phyloP scores from a whole-genome alignment of 2,888 invertebrate genomes.

The Temnothorax rugatulus region DNA sequence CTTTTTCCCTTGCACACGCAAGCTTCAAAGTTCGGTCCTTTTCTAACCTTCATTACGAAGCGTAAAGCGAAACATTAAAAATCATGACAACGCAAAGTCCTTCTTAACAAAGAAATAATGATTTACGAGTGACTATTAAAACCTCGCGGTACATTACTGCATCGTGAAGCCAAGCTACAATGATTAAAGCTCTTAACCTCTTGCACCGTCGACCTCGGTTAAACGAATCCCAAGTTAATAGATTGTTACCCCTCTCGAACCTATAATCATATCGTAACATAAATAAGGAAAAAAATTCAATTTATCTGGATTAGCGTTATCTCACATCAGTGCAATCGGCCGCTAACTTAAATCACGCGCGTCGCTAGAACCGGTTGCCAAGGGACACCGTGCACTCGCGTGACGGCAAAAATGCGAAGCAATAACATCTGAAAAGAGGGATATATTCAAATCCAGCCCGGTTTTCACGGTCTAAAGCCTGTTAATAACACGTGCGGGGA shows the following conservation, averaged over 20 bases:
- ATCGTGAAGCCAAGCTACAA: constrained; percentile 23
- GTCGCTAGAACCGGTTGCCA: constrained; percentile 23
- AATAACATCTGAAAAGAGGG: constrained; percentile 11
- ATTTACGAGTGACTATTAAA: constrained; percentile 52
- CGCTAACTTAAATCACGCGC: not conserved
- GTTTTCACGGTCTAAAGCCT: constrained; percentile 4
- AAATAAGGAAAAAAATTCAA: constrained; percentile 10
- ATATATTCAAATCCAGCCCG: not conserved
- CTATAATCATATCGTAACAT: constrained; percentile 14
- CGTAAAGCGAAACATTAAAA: constrained; percentile 55
- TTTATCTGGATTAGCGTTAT: constrained; percentile 18
- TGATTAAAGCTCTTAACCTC: constrained; percentile 34
- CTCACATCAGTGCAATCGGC: not conserved
- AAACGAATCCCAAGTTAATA: constrained; percentile 40
- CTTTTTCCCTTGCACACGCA: constrained; percentile 44
- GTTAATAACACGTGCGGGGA: constrained; percentile 7
- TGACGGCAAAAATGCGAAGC: constrained; percentile 11
- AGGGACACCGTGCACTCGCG: not conserved
- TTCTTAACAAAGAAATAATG: constrained; percentile 43
- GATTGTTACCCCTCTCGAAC: constrained; percentile 12
- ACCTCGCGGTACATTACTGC: constrained; percentile 27
- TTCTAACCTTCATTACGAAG: constrained; percentile 25
- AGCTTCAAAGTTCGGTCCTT: constrained; percentile 32
- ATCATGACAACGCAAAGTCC: constrained; percentile 46
- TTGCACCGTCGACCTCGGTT: constrained; percentile 7